Conservation (phyloP, 1,140 invertebrate genomes). For the Pollicipes pollicipes region DNA sequence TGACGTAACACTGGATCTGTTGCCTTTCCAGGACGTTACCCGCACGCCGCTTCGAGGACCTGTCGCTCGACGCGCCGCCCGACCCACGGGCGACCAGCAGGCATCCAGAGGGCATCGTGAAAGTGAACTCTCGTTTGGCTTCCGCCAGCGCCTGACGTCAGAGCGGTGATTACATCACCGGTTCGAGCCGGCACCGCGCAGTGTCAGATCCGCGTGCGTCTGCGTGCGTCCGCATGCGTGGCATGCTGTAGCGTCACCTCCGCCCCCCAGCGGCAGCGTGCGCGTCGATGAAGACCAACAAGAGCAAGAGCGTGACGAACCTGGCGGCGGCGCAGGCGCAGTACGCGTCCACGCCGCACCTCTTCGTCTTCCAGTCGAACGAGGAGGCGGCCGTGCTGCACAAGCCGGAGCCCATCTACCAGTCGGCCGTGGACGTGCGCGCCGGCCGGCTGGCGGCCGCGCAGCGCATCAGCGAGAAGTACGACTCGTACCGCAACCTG, state of each 20-base stretch:
- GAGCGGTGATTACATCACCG: too few species aligned
- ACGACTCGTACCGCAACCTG: neutral
- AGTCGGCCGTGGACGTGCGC: neutral
- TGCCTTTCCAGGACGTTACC: too few species aligned
- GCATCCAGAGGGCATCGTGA: neutral
- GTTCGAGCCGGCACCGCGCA: too few species aligned
- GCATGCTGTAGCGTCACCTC: too few species aligned
- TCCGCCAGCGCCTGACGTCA: neutral
- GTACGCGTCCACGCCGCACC: neutral
- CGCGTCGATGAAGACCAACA: neutral
- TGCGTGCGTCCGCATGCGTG: too few species aligned
- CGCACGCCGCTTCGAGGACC: too few species aligned
- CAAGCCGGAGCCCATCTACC: neutral
- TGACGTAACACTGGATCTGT: too few species aligned
- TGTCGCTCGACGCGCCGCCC: too few species aligned
- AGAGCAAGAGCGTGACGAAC: neutral
- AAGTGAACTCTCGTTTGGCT: neutral
- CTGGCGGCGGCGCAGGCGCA: neutral
- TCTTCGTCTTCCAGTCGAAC: neutral
- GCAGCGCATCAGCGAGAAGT: neutral
- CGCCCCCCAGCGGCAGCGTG: too few species aligned
- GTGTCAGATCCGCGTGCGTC: too few species aligned
- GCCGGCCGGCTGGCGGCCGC: too few species aligned
- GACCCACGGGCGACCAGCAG: too few species aligned
- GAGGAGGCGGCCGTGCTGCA: neutral